Evolutionary conservation across 92 coral and sea anemone species (phyloP), one percentile per base, ranked within the genome.

Genomic region (Porites rus): DNA sequence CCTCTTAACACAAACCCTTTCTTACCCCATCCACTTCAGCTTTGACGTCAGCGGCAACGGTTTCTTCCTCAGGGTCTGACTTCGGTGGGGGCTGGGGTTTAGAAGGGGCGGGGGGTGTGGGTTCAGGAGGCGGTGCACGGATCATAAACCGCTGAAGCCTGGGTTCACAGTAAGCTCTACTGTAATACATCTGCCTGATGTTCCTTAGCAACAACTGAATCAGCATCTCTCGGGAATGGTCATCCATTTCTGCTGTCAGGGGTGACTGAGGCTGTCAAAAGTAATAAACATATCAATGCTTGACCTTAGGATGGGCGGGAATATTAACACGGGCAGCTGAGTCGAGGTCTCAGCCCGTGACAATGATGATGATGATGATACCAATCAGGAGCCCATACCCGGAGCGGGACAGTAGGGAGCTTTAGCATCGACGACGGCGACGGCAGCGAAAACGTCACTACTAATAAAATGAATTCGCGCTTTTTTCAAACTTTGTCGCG

Each of bases 221-320:
- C 66, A 91, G 80, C 63, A 93, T 64, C 58, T 86, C 94, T 22
- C 66, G 82, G 79, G 93, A 81, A 18, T 43, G 75, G 6, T 90
- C 77, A 72, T 76, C 91, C 82, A 94, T 73, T 61, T 92, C 93
- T 38, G 76, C 69, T 6, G 94, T 88, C 22, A 94, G 65, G n/a
- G 59, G 28, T 59, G 93, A 60, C 68, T 56, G 72, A 2, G 93
- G 94, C 97, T 94, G 94, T 38, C 46, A 38, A 54, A 54, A 54
- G 11, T 2, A 56, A 56, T 56, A 56, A 56, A 56, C 5, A 56
- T 14, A 56, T 56, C 0, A 38, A 38, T 38, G 46, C 46, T 38
- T 38, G 46, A 38, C 46, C 5, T 38, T 38, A 38, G 46, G 46
- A 38, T 38, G 46, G 46, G 46, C 6, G 46, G 46, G 46, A 4